phyloP scores from a whole-genome alignment of 2,113 vertebrate genomes.

The Narcine bancroftii region DNA sequence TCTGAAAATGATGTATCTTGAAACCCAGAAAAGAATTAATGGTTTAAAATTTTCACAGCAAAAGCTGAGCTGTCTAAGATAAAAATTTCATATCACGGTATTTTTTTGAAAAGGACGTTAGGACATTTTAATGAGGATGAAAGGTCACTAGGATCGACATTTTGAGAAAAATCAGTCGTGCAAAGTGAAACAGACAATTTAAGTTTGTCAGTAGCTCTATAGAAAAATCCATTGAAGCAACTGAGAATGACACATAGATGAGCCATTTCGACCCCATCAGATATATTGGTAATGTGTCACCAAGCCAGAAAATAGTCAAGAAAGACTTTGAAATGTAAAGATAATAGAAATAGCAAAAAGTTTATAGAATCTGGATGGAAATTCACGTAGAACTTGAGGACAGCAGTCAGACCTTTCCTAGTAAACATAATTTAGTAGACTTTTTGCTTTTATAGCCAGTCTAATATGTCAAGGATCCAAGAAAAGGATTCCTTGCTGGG shows the following conservation, averaged over 20 bases:
- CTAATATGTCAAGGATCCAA: not conserved
- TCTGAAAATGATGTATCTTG: not conserved
- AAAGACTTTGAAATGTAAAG: not conserved
- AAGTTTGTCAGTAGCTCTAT: conserved; percentile 20
- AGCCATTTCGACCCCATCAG: conserved; percentile 9
- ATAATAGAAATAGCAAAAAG: not conserved
- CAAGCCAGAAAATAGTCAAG: conserved; percentile 20
- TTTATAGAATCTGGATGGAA: not conserved
- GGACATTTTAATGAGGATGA: conserved; percentile 11
- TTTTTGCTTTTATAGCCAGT: not conserved
- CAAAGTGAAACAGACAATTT: conserved; percentile 12
- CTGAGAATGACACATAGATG: conserved; percentile 25
- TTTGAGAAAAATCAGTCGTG: conserved; percentile 23
- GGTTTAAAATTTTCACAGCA: not conserved
- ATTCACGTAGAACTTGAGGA: not conserved
- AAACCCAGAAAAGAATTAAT: not conserved
- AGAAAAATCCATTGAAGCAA: conserved; percentile 34
- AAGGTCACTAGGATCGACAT: not conserved
- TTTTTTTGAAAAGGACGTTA: conserved; percentile 14
- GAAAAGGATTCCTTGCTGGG: not conserved
- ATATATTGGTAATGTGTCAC: conserved; percentile 21
- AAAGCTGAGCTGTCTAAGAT: not conserved
- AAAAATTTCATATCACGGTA: not conserved
- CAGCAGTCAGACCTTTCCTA: not conserved
- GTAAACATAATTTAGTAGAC: not conserved